phyloP scores from a whole-genome alignment of 2,113 vertebrate genomes.

The Lophotis ruficrista region DNA sequence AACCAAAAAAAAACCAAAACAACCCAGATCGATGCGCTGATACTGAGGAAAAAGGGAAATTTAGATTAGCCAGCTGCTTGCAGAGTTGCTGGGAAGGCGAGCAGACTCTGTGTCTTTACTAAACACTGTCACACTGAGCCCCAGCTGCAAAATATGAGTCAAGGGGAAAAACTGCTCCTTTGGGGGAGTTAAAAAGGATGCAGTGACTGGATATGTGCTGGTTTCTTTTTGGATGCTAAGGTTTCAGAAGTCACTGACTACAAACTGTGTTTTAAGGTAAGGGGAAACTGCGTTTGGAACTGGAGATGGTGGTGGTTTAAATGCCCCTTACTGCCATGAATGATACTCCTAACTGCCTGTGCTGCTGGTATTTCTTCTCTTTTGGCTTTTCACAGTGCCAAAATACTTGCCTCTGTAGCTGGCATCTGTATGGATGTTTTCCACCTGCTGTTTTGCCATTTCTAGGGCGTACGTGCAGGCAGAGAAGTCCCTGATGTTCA shows the following conservation, averaged over 20 bases:
- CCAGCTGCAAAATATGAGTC: background rate
- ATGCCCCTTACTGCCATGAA: background rate
- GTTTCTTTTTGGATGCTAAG: background rate
- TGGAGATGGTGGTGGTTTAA: background rate
- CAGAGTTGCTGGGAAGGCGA: background rate
- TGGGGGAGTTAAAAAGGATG: background rate
- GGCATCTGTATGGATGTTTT: background rate
- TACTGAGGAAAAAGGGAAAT: background rate
- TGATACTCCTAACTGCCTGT: background rate
- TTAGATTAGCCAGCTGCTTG: background rate
- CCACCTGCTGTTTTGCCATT: background rate
- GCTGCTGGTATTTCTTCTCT: background rate
- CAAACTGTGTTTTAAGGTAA: background rate
- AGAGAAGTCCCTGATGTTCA: background rate
- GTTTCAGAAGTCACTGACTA: background rate
- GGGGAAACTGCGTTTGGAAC: background rate
- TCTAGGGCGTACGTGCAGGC: background rate
- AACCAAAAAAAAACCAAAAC: background rate
- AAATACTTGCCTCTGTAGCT: background rate
- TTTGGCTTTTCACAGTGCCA: background rate
- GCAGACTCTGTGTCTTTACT: rapidly evolving
- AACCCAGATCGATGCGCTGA: background rate
- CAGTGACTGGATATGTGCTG: background rate
- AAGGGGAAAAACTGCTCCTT: background rate
- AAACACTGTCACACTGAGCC: background rate